Conservation (phyloP, 2,113 vertebrate genomes). For the Bos javanicus region DNA sequence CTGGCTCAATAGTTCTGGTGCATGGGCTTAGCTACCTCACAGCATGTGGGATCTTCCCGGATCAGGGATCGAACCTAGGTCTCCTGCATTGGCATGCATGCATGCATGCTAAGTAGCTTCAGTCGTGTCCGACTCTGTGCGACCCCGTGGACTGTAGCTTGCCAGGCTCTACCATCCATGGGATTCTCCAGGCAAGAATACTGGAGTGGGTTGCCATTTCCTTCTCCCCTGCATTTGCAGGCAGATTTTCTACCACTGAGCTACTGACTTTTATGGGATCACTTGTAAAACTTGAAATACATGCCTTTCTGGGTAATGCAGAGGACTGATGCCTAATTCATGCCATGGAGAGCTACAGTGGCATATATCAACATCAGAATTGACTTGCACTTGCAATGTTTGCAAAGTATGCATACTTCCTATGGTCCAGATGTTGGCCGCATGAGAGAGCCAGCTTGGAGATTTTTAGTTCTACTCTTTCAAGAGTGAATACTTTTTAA, state of each 20-base stretch:
- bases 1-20: not conserved
- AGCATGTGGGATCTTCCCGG: not conserved
- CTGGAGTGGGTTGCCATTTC: not conserved
- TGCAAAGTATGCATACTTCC: not conserved
- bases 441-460: not conserved
- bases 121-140: rapidly evolving
- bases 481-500: not conserved
- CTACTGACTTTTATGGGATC: not conserved
- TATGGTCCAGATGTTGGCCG: not conserved
- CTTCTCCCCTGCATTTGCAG: not conserved
- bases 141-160: not conserved
- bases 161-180: not conserved
- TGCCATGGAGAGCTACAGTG: not conserved
- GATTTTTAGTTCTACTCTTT: not conserved
- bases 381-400: not conserved
- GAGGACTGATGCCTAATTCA: not conserved
- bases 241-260: not conserved
- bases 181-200: not conserved
- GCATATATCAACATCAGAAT: not conserved
- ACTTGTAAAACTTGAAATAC: not conserved
- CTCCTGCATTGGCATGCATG: not conserved
- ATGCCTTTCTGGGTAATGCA: not conserved
- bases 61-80: not conserved
- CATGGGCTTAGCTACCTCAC: not conserved
- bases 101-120: too few species aligned